Evolutionary conservation across 2,113 vertebrate genomes (phyloP), one percentile per base, ranked within the genome.

Genomic region (Heloderma charlesbogerti): DNA sequence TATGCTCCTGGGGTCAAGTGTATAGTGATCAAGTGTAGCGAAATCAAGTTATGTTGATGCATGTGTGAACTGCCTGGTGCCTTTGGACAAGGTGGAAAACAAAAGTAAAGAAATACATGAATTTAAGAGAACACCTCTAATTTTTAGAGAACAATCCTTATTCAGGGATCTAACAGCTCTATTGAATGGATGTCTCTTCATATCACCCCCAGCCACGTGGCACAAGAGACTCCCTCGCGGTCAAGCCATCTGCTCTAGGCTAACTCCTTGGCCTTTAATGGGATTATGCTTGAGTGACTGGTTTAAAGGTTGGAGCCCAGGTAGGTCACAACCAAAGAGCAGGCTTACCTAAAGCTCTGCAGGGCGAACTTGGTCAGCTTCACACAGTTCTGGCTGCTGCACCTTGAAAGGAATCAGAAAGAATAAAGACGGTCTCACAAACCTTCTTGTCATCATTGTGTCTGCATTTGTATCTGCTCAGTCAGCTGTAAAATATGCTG

Each of bases 311-410:
- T 66, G 83, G 43, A 88, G 67, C 75, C 63, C 40, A 71, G 60
- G 81, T 89, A 92, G 74, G 75, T 87, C 80, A 60, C 80, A 85
- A 60, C 72, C 60, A 85, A 84, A 69, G 86, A 63, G 66, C 48
- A 69, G 40, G 80, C 37, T 85, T 75, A 69, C 51, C 81, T 80
- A 79, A 78, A 71, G 22, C 86, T 84, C 63, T 80, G 27, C 40
- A 37, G 54, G 27, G 74, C 16, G 37, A 88, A 90, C 79, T 54
- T 45, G 25, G 16, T 5, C 63, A 48, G 34, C 20, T 79, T 92
- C 63, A 48, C 45, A 31, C 3, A 75, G 40, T 48, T 67, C 87
- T 67, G 31, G 9, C 71, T 87, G 51, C 87, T 63, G 87, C 48
- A 88, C 37, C 74, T 67, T 77, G 91, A 25, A 89, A 84, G 31